Conservation (phyloP, 2,888 invertebrate species). For the Drymonia ruficornis region DNA sequence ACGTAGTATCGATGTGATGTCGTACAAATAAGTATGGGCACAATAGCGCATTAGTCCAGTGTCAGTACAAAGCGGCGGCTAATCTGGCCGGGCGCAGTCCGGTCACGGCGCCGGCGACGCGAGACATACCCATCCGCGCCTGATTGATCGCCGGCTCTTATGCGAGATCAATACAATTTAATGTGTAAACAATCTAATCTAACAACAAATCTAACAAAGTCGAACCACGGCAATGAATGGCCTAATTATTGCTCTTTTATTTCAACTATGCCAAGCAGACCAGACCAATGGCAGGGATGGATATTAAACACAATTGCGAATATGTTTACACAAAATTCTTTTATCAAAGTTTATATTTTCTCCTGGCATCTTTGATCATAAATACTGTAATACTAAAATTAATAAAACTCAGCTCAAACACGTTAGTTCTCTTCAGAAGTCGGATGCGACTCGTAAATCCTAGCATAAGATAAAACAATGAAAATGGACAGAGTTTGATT, state of each 20-base stretch:
- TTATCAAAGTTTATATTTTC: neutral
- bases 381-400: neutral
- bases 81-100: constrained; percentile 2
- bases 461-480: constrained; percentile 9
- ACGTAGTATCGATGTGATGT: neutral
- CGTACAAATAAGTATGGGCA: neutral
- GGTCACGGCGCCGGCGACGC: constrained; percentile 2
- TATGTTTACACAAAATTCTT: too few relatives aligned
- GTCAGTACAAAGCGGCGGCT: neutral
- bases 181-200: neutral
- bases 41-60: constrained; percentile 1
- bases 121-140: neutral
- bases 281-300: too few relatives aligned
- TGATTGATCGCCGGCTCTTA: neutral
- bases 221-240: neutral
- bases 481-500: constrained; percentile 6
- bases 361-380: neutral
- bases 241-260: neutral
- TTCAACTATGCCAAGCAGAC: neutral
- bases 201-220: too few relatives aligned
- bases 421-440: constrained; percentile 5
- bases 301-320: too few relatives aligned
- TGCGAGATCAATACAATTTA: neutral
- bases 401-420: neutral
- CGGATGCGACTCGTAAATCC: constrained; percentile 8